phyloP scores from a whole-genome alignment of 1,140 invertebrate genomes.

The Anthonomus grandis region DNA sequence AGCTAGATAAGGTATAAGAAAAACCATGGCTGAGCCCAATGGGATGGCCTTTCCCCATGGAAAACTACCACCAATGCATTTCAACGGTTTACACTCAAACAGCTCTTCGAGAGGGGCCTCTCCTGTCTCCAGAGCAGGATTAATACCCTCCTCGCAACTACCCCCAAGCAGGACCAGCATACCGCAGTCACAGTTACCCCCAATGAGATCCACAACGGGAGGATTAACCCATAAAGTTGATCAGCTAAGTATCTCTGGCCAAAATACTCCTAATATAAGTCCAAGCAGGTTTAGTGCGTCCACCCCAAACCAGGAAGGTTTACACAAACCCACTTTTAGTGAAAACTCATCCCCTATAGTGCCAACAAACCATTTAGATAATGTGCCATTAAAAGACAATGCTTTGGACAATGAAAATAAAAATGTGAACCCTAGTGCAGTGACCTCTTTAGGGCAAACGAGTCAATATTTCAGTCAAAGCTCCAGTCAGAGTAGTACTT shows the following conservation, averaged over 20 bases:
- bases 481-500: constrained; percentile 1
- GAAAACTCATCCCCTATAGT: constrained; percentile 24
- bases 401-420: background rate
- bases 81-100: constrained; percentile 44
- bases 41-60: constrained; percentile 7
- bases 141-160: constrained; percentile 41
- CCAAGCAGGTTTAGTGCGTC: constrained; percentile 22
- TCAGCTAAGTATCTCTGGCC: constrained; percentile 31
- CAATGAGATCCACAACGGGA: constrained; percentile 23
- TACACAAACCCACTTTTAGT: constrained; percentile 23
- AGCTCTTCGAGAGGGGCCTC: constrained; percentile 45
- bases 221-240: constrained; percentile 32
- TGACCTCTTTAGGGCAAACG: background rate
- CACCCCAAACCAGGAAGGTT: constrained; percentile 23
- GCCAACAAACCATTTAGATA: constrained; percentile 18
- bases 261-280: constrained; percentile 19
- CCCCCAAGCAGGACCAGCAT: constrained; percentile 34
- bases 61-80: constrained; percentile 22
- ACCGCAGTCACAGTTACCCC: constrained; percentile 40
- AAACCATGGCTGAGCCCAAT: constrained; percentile 22
- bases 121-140: constrained; percentile 30
- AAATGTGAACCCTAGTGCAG: background rate
- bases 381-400: constrained; percentile 22
- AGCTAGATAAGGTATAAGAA: constrained; percentile 5
- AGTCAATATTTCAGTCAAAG: constrained; percentile 19